Percentiles rank a stretch among this genome's conserved stretches.
These are phyloP conservation scores for Dromas ardeola DNA, from an alignment of 2,113 vertebrate species.

Conservation along the genomic window DNA sequence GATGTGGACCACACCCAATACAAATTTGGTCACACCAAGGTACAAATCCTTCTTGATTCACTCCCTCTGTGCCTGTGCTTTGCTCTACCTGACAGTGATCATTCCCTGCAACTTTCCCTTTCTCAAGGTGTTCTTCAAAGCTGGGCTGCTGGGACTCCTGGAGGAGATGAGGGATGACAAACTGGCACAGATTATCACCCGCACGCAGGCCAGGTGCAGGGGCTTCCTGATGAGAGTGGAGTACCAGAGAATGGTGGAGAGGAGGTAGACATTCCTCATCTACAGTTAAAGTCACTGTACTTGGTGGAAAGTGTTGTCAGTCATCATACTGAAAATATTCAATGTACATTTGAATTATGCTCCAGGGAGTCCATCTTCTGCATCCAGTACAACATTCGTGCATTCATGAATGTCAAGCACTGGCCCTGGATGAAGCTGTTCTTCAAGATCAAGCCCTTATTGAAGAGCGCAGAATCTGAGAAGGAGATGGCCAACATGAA, in stretches of 20 bases:
- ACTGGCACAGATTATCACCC: constrained; percentile 77
- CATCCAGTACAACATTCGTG: constrained; percentile 82
- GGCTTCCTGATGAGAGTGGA: constrained; percentile 67
- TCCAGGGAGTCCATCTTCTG: constrained; percentile 79
- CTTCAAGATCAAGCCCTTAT: constrained; percentile 85
- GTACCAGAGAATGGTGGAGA: neutral
- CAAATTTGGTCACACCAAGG: constrained; percentile 2
- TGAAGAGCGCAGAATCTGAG: constrained; percentile 82
- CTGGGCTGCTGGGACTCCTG: constrained; percentile 86
- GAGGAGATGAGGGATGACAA: constrained; percentile 96
- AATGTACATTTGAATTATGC: neutral
- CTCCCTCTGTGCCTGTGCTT: neutral
- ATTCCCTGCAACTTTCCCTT: neutral
- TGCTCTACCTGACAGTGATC: neutral
- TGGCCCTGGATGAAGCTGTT: constrained; percentile 82
- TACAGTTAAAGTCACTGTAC: neutral
- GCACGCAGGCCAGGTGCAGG: constrained; percentile 73
- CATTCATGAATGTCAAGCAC: constrained; percentile 86
- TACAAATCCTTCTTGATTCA: neutral
- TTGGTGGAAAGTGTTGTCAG: neutral
- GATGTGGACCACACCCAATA: constrained; percentile 78
- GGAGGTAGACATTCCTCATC: constrained; percentile 42
- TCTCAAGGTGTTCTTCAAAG: constrained; percentile 92
- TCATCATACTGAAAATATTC: neutral
- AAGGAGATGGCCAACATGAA: constrained; percentile 88